phyloP scores from a whole-genome alignment of 2,797 vertebrate species.

The Okamejei kenojei region DNA sequence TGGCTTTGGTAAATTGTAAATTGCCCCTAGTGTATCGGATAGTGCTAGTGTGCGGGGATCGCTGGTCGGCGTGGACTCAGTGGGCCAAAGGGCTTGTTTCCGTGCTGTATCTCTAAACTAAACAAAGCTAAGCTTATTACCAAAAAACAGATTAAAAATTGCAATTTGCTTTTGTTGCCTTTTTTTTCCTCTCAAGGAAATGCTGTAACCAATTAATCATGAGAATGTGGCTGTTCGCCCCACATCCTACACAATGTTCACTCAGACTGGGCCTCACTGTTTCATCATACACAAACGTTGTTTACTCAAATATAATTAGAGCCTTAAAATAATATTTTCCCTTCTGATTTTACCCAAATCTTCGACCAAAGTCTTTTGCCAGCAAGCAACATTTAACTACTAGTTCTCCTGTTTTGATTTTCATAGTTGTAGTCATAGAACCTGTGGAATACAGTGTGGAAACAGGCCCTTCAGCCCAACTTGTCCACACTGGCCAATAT shows the following conservation, averaged over 20 bases:
- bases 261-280: too few species aligned
- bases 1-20: too few species aligned
- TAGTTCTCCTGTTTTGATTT: not conserved
- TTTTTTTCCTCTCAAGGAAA: not conserved
- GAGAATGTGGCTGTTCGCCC: not conserved
- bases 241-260: not conserved
- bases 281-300: not conserved
- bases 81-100: too few species aligned
- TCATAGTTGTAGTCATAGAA: too few species aligned
- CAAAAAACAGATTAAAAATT: not conserved
- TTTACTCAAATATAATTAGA: slow-evolving; percentile 27
- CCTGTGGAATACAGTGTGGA: too few species aligned
- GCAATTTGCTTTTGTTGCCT: not conserved
- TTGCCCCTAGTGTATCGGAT: too few species aligned
- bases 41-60: too few species aligned
- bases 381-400: not conserved
- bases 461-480: too few species aligned
- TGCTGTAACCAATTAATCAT: not conserved
- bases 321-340: not conserved
- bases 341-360: slow-evolving; percentile 7
- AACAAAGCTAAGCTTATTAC: too few species aligned
- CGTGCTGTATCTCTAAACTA: too few species aligned
- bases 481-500: too few species aligned
- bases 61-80: too few species aligned
- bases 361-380: not conserved